These are phyloP conservation scores for Pseudanteris insignis DNA, from an alignment of 2,888 invertebrate species.

Conservation along the genomic window DNA sequence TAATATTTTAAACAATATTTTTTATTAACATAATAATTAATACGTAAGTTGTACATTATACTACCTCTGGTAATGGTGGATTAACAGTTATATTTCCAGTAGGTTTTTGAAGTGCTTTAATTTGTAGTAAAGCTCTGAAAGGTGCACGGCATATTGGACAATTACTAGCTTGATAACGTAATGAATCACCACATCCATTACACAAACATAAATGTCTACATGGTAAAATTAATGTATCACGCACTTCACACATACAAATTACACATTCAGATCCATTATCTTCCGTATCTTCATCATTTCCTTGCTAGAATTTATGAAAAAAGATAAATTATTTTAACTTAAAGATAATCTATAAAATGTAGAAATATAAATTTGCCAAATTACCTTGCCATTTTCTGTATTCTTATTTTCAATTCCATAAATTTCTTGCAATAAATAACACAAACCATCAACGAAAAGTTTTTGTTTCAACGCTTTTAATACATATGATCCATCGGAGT, in stretches of 20 bases:
- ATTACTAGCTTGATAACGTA: slow-evolving; percentile 97
- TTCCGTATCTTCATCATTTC: slow-evolving; percentile 86
- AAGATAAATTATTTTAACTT: not conserved
- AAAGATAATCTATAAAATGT: too few relatives aligned
- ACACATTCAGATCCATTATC: slow-evolving; percentile 98
- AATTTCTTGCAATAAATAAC: slow-evolving; percentile 97
- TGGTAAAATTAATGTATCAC: slow-evolving; percentile 96
- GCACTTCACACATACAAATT: slow-evolving; percentile 98
- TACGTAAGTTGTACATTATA: too few relatives aligned
- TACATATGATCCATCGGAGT: slow-evolving; percentile 86
- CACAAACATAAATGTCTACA: slow-evolving; percentile 97
- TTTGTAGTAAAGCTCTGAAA: slow-evolving; percentile 94
- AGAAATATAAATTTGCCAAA: too few relatives aligned
- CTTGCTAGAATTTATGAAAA: slow-evolving; percentile 54
- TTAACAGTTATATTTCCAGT: slow-evolving; percentile 68
- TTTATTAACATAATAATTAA: slow-evolving; percentile 6
- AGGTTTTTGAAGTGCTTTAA: slow-evolving; percentile 88
- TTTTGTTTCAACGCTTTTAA: slow-evolving; percentile 97
- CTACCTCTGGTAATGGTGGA: slow-evolving; percentile 73
- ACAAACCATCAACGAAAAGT: slow-evolving; percentile 95
- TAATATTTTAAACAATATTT: slow-evolving; percentile 2
- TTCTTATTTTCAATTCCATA: slow-evolving; percentile 99
- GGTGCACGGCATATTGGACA: slow-evolving; percentile 99
- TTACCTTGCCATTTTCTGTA: slow-evolving; percentile 73
- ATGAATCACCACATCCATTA: slow-evolving; percentile 95